Base-by-base conservation (phyloP, 2,113 vertebrate species). In the Neoarius graeffei region DNA sequence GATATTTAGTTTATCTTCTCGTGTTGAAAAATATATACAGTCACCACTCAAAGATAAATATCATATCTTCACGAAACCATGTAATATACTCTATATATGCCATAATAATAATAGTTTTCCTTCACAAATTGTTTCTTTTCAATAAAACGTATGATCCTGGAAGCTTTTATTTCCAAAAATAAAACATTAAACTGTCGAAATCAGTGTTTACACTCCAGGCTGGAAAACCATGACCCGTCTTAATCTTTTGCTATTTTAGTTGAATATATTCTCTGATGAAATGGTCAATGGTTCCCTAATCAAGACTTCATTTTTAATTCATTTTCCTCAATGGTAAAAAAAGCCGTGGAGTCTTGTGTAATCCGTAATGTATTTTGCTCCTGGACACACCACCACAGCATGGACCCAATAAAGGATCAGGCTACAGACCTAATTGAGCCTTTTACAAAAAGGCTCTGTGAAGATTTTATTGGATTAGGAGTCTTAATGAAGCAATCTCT, bases 401-500 rank as follows among this genome's bases (percentile, higher is more conserved):
- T 35, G n/a, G n/a, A 59, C 27, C 17, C 56, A 60, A 10, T 35
- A 81, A 81, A 7, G 67, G 27, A 42, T 73, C 48, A 71, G 25
- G 10, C 64, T 57, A 23, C n/a, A 35, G 83, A 73, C 67, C 20
- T 23, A 73, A 84, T 13, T 54, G 15, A 25, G n/a, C n/a, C 42
- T 52, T 15, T 84, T 69, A 77, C 15, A 80, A 66, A 69, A 30
- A 30, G 11, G 1, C 83, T 27, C 50, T 23, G 50, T 64, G 20
- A 14, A 35, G 15, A 57, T 73, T 57, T 73, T 35, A 85, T 42
- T 85, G 83, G 83, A 57, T 85, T 85, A 73, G 14, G 10, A 56
- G 20, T 42, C 52, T 10, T 73, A 85, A 85, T 85, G 20, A 69
- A 57, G 67, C 67, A 85, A 85, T 73, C n/a, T 84, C 66, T 69